These are phyloP conservation scores for Tyto alba DNA, from an alignment of 2,113 vertebrate genomes.

Conservation along the genomic window DNA sequence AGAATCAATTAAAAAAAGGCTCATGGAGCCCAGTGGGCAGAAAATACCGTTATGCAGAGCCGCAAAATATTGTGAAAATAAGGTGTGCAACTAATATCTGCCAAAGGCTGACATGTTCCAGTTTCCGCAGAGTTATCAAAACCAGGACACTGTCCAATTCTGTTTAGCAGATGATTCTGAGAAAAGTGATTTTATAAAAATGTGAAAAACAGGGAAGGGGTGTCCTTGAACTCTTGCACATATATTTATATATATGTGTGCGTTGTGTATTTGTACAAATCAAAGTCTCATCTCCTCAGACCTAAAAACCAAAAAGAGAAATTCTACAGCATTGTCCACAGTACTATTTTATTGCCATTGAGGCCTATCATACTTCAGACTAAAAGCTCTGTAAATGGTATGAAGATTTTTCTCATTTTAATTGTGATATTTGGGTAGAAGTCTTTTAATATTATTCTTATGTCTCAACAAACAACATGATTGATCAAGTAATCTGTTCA, in stretches of 20 bases:
- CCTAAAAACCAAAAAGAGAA: not conserved
- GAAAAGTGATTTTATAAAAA: not conserved
- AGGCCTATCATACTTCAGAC: not conserved
- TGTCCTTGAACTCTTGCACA: not conserved
- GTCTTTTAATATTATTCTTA: not conserved
- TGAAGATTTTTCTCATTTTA: not conserved
- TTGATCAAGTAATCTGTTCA: not conserved
- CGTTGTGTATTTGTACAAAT: not conserved
- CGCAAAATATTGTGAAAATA: not conserved
- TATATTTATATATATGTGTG: fast-evolving
- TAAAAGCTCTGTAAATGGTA: not conserved
- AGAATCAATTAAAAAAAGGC: not conserved
- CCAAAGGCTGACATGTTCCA: not conserved
- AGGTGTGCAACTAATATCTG: not conserved
- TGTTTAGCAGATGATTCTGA: not conserved
- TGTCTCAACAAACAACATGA: not conserved
- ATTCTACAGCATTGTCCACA: not conserved
- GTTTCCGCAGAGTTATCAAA: not conserved
- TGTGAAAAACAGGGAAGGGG: not conserved
- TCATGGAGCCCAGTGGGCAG: not conserved
- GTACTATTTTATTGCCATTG: not conserved
- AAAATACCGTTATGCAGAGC: not conserved
- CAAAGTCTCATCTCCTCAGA: not conserved
- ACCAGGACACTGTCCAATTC: not conserved
- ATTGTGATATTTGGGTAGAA: not conserved